These are phyloP conservation scores for Xenopus laevis DNA, from an alignment of 2,113 vertebrate genomes.

Conservation along the genomic window DNA sequence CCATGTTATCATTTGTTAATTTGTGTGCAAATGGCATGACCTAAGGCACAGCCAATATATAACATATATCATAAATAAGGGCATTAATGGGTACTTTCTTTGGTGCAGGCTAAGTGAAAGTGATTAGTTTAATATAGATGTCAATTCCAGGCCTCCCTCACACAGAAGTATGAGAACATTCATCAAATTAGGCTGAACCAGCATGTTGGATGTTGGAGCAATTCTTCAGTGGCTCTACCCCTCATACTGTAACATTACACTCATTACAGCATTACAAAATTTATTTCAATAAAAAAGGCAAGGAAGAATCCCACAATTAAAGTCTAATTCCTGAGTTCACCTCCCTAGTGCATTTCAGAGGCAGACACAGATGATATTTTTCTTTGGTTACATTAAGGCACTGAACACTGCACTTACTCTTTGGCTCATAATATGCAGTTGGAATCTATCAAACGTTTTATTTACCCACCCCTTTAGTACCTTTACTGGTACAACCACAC, in stretches of 20 bases:
- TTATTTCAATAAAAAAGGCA: conserved; percentile 18
- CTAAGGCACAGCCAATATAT: no score
- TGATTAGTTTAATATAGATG: no score
- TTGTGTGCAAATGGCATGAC: no score
- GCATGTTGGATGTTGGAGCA: no score
- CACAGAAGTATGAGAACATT: no score
- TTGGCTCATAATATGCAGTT: background rate
- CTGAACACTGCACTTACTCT: background rate
- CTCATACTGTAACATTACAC: background rate
- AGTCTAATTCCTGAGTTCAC: conserved; percentile 29
- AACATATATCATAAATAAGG: no score
- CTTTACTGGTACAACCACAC: background rate
- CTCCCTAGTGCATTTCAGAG: background rate
- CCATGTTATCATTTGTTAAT: no score
- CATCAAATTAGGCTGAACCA: no score
- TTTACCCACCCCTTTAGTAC: background rate
- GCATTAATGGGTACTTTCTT: no score
- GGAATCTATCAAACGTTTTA: background rate
- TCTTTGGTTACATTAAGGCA: conserved; percentile 22
- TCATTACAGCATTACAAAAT: background rate
- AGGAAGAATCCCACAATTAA: background rate
- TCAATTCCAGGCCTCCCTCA: no score
- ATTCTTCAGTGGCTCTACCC: no score
- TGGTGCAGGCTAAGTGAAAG: no score
- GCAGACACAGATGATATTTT: background rate